Base-by-base conservation (phyloP, 2,113 vertebrate species). In the Sebastes fasciatus region DNA sequence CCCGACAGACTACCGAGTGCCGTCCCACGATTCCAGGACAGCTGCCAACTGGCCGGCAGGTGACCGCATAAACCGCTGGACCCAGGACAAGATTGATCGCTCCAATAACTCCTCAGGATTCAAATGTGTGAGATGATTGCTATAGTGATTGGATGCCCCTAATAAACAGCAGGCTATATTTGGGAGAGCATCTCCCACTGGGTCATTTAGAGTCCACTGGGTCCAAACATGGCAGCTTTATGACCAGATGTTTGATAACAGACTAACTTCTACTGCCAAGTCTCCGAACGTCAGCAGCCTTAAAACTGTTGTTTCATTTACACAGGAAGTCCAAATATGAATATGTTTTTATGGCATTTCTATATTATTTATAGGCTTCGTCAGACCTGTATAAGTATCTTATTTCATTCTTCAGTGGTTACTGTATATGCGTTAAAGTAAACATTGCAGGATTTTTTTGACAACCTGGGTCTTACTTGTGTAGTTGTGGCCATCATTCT, bases 41-140 rank as follows among this genome's bases (percentile, higher is more conserved):
- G 78, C 67, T 79, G 91, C 94, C 93, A 93, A 91, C 79, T 84
- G 88, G 85, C 87, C 77, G 74, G 92, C 91, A 92, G 93, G 94
- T 89, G 88, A 88, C 79, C 84, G n/a, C 84, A 85, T 74, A 62
- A 91, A 89, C 91, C 90, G 52, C 81, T 88, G 91, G 88, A 88
- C 63, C 69, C 81, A 17, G 76, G 79, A 84, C 87, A 88, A 92
- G 91, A 95, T 87, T 89, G 86, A 94, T 94, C 74, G 67, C 79
- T 73, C 64, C 82, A 79, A 90, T 92, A 89, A 89, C 82, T 69
- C 79, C 72, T 91, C 89, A 65, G 79, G 80, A 93, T 86, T 79
- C 60, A 88, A 88, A 92, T 92, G 66, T 69, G 45, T 23, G n/a
- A 73, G 66, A 82, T 93, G 80, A 92, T 91, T 87, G 82, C 88